Conservation (phyloP, 2,113 vertebrate genomes). For the Sialia sialis region DNA sequence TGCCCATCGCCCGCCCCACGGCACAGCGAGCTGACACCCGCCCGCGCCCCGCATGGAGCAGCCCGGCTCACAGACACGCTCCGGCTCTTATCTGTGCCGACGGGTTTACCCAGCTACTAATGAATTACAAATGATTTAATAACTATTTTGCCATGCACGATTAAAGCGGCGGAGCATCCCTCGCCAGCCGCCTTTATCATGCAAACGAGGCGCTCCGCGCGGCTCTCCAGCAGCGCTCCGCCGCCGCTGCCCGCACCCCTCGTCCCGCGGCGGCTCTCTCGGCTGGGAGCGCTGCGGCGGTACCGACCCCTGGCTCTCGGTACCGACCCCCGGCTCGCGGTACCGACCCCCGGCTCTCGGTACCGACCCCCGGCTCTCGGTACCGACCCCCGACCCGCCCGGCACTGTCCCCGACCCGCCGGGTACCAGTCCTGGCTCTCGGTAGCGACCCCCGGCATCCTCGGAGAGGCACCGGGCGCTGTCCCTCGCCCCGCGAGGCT, state of each 20-base stretch:
- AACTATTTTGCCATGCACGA: slow-evolving; percentile 54
- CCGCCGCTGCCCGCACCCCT: background rate
- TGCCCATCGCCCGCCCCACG: background rate
- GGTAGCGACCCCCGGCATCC: background rate
- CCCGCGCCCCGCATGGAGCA: background rate
- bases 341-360: no score
- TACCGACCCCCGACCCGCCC: background rate
- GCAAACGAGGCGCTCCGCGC: background rate
- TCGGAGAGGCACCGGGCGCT: background rate
- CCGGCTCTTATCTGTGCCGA: background rate
- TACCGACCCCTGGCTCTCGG: no score
- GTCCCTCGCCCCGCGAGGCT: background rate
- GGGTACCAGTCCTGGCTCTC: no score
- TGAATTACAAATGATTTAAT: slow-evolving; percentile 70
- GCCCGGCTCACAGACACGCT: background rate
- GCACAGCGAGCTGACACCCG: background rate
- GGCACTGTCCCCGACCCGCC: no score
- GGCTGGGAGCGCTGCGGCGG: background rate
- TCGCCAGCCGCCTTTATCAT: slow-evolving; percentile 10
- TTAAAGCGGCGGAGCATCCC: slow-evolving; percentile 16
- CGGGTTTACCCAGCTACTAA: slow-evolving; percentile 57
- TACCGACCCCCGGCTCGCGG: no score
- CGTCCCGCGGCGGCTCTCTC: background rate
- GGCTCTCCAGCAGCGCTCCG: background rate
- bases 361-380: no score